Percentiles rank a stretch among this genome's conserved stretches.
Conservation (phyloP, 2,113 vertebrate genomes). For the Prochilodus magdalenae region DNA sequence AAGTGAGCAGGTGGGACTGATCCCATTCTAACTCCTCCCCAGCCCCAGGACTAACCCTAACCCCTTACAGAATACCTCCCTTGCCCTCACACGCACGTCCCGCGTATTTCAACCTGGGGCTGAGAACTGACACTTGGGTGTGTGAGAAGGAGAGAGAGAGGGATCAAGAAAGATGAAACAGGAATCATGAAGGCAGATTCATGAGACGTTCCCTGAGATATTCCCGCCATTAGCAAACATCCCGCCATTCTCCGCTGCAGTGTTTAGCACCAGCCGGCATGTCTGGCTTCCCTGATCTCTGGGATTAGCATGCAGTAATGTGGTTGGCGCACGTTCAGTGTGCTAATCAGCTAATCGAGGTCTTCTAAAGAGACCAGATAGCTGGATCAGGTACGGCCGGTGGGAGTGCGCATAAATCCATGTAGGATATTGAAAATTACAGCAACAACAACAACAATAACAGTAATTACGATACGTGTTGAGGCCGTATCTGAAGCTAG, state of each 20-base stretch:
- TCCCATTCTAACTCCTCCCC: conserved; percentile 2
- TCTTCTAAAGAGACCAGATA: too few relatives aligned
- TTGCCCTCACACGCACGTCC: neutral
- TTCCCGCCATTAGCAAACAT: neutral
- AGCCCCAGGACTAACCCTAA: conserved; percentile 13
- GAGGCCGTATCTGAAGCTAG: too few relatives aligned
- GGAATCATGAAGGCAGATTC: too few relatives aligned
- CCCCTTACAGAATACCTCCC: conserved; percentile 5
- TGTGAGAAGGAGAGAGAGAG: neutral
- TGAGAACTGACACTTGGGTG: neutral
- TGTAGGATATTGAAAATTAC: neutral
- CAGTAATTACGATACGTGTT: too few relatives aligned
- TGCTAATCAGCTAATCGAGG: too few relatives aligned
- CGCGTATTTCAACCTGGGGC: neutral
- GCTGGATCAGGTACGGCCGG: too few relatives aligned
- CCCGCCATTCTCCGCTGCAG: neutral
- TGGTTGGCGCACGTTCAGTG: neutral
- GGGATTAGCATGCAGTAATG: neutral
- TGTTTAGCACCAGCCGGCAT: neutral
- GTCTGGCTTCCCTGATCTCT: neutral
- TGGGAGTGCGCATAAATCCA: neutral
- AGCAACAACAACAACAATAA: neutral
- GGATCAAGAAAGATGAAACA: neutral
- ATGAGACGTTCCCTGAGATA: neutral
- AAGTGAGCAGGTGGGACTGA: conserved; percentile 14